phyloP scores from a whole-genome alignment of 2,888 invertebrate species.

The Scaptomyza caliginosa region DNA sequence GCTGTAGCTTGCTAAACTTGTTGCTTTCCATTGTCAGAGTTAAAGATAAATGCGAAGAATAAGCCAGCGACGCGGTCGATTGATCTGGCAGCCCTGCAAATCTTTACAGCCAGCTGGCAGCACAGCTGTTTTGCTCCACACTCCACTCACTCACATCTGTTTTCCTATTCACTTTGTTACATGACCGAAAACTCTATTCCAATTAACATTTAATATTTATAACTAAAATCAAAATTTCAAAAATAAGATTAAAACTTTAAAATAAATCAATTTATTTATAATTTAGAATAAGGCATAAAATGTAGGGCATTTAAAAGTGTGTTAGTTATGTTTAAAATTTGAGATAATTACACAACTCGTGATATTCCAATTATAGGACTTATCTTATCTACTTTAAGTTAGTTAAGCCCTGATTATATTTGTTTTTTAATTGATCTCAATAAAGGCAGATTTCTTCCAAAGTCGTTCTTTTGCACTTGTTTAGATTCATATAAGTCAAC shows the following conservation, averaged over 20 bases:
- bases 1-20: conserved; percentile 56
- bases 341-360: background rate
- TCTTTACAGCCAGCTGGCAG: conserved; percentile 21
- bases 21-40: conserved; percentile 32
- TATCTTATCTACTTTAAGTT: conserved; percentile 16
- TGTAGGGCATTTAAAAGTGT: conserved; percentile 5
- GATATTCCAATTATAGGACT: background rate
- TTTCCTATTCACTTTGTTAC: background rate
- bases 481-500: too few relatives aligned
- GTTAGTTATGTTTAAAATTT: background rate
- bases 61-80: background rate
- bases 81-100: conserved; percentile 38
- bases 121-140: conserved; percentile 24
- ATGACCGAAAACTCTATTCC: background rate
- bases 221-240: too few relatives aligned
- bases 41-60: background rate
- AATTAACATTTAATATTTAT: background rate
- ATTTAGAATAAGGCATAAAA: background rate
- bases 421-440: too few relatives aligned
- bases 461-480: too few relatives aligned
- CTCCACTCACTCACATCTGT: background rate
- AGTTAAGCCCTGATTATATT: background rate
- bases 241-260: too few relatives aligned
- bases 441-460: too few relatives aligned
- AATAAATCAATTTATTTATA: background rate